These are phyloP conservation scores for Plecturocebus donacophilus DNA, from an alignment of 2,113 vertebrate genomes.

Conservation along the genomic window DNA sequence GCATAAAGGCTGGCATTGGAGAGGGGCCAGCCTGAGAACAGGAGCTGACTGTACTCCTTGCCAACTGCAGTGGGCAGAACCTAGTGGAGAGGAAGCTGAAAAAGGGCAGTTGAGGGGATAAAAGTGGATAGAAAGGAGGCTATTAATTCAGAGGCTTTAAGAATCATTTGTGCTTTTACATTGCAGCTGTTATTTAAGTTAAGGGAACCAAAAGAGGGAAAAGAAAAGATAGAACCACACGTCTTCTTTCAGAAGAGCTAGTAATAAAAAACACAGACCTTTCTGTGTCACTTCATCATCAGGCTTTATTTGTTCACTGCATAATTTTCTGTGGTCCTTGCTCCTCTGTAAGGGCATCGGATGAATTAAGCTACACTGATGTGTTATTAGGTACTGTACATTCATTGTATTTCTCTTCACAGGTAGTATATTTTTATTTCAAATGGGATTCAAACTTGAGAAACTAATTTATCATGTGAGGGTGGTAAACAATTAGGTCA, in stretches of 20 bases:
- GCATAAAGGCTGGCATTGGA: background rate
- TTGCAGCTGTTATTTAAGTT: conserved; percentile 67
- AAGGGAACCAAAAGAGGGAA: background rate
- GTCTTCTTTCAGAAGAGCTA: conserved; percentile 32
- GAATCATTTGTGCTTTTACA: conserved; percentile 60
- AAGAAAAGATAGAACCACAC: conserved; percentile 34
- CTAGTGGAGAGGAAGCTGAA: conserved; percentile 55
- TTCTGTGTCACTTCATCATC: conserved; percentile 32
- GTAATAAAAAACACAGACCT: conserved; percentile 33
- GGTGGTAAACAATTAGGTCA: background rate
- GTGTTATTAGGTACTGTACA: background rate
- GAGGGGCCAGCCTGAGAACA: conserved; percentile 35
- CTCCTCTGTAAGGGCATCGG: background rate
- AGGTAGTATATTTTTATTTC: conserved; percentile 28
- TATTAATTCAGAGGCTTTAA: conserved; percentile 65
- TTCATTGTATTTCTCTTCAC: background rate
- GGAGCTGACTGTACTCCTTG: conserved; percentile 59
- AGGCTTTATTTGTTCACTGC: conserved; percentile 36
- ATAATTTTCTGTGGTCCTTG: background rate
- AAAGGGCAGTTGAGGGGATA: conserved; percentile 33
- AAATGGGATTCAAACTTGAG: background rate
- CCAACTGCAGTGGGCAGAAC: conserved; percentile 43
- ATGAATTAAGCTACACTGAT: background rate
- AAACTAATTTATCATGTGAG: background rate
- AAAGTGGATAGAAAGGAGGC: conserved; percentile 62